phyloP scores from a whole-genome alignment of 2,888 invertebrate genomes.

The Drosophila testacea region DNA sequence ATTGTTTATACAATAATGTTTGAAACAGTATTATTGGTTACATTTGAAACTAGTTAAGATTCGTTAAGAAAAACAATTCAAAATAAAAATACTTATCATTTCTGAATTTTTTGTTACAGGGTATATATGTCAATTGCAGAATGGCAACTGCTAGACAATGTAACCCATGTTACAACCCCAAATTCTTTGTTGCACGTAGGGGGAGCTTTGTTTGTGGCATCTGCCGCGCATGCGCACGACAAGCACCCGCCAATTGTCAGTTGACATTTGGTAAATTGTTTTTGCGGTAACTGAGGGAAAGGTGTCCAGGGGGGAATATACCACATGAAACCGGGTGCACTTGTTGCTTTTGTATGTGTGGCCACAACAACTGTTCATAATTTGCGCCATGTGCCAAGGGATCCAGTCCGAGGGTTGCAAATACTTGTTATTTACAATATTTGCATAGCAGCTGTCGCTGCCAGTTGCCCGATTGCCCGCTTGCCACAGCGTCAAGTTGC shows the following conservation, averaged over 20 bases:
- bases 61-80: background rate
- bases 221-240: conserved; percentile 56
- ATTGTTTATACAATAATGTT: background rate
- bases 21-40: background rate
- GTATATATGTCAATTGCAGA: conserved; percentile 24
- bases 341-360: conserved; percentile 40
- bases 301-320: conserved; percentile 8
- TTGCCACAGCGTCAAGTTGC: conserved; percentile 13
- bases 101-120: background rate
- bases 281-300: background rate
- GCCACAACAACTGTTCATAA: conserved; percentile 63
- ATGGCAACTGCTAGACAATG: conserved; percentile 34
- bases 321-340: conserved; percentile 32
- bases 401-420: conserved; percentile 42
- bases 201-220: conserved; percentile 52
- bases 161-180: conserved; percentile 23
- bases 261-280: conserved; percentile 69
- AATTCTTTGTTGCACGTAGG: conserved; percentile 5
- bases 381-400: conserved; percentile 65
- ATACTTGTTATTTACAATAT: conserved; percentile 22
- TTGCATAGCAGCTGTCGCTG: conserved; percentile 57
- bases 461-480: too few relatives aligned
- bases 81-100: too few relatives aligned
- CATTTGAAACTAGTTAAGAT: background rate
- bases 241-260: conserved; percentile 58